Evolutionary conservation across 37 sponge, comb jelly and placozoan genomes (phyloP).

Genomic region (Beroe ovata): DNA sequence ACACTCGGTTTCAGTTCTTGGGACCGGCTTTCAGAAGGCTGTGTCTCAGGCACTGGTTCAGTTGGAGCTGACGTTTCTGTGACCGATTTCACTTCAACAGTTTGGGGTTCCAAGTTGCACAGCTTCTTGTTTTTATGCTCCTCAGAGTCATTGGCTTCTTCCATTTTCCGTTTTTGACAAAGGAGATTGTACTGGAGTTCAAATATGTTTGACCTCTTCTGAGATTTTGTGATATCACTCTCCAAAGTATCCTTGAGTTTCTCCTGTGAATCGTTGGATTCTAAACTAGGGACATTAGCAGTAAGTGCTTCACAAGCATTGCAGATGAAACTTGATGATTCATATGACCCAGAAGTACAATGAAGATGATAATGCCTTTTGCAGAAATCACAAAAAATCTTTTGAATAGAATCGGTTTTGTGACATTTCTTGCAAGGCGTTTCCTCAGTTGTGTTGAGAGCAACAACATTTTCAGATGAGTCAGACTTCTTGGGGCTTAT

Average conservation of each 20-base stretch:
- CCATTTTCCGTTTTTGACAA: constrained; percentile 9
- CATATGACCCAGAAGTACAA: constrained; percentile 20
- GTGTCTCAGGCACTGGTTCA: background rate
- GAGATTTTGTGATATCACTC: background rate
- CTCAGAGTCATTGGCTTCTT: background rate
- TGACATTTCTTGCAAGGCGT: background rate
- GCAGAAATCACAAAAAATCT: constrained; percentile 31
- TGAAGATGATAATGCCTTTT: constrained; percentile 29
- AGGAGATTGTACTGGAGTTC: constrained; percentile 46
- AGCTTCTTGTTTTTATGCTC: background rate
- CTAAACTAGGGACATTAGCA: background rate
- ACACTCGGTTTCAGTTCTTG: background rate
- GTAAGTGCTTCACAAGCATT: constrained; percentile 15
- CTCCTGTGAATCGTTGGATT: background rate
- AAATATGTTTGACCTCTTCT: constrained; percentile 30
- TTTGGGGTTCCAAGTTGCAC: background rate
- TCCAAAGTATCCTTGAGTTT: background rate
- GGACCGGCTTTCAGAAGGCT: background rate
- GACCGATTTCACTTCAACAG: background rate
- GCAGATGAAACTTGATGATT: constrained; percentile 32
- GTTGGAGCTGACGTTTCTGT: background rate
- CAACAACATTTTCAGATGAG: background rate
- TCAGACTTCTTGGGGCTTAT: constrained; percentile 4
- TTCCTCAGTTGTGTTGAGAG: constrained; percentile 2
- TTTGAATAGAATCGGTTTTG: background rate